Base-by-base conservation (phyloP, 2,888 invertebrate genomes). In the Drosophila demipolita region DNA sequence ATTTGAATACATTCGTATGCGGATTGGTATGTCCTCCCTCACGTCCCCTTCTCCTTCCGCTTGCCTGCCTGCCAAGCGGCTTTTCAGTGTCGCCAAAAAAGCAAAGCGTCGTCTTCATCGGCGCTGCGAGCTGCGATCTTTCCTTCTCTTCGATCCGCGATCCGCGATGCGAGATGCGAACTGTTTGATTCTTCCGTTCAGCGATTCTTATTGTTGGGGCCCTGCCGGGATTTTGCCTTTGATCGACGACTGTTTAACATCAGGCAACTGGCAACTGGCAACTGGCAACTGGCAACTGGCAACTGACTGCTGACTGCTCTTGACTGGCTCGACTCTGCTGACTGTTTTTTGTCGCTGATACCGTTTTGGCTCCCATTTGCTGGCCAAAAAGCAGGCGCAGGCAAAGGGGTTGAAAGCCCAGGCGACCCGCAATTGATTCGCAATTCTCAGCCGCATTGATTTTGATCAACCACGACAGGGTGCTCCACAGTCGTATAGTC, bases 51-150 rank as follows among this genome's bases (percentile, higher is more conserved):
- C 26, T 36, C 23, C 11, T 9, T 29, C 50, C 59, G 5, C 36
- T 42, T 52, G 23, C 23, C 23, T 42, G 57, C 20, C 20, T 82
- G 80, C 82, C 83, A 78, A 68, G 83, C 64, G 73, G 87, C 88
- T 79, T 85, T 87, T 88, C 86, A 81, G 80, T 87, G 86, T 86
- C 86, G 86, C 90, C 88, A 86, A 89, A 89, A 89, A 89, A 87
- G 80, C 84, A 80, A 86, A 89, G 75, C 90, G 88, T 89, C 90
- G 86, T 87, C 90, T 89, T 89, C 90, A 89, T 89, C 77, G 84
- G 55, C 59, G 69, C 55, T 66, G 64, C 61, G 53, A 50, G 57
- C 63, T 64, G 49, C 15, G 23, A 35, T 48, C 29, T 11, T n/a
- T 40, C 11, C 57, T 29, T 29, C 38, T 55, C 42, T 67, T 70